Evolutionary conservation across 2,113 vertebrate genomes (phyloP), one percentile per base, ranked within the genome.

Genomic region (Sylvietta virens): DNA sequence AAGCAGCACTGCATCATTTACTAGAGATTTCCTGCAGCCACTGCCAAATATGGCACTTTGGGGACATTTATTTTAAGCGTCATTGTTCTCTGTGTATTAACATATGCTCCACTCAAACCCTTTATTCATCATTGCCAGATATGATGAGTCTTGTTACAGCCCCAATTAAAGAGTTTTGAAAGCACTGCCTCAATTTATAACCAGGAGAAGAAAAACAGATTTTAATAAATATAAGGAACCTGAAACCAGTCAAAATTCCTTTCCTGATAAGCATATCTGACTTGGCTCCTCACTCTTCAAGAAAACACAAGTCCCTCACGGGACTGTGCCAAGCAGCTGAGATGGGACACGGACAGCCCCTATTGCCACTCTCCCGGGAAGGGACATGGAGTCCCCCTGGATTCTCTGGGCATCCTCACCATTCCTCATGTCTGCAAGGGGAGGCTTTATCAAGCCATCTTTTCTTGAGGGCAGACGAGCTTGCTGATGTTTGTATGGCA

Each of bases 81-180:
- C 78, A 83, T 73, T 84, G 66, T 93, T 91, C 90, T 80, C 51
- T 69, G 67, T 67, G 71, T 79, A 88, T 92, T 90, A 88, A 61
- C 92, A 70, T 91, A 86, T 50, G 83, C 81, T 90, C 78, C 71
- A 91, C 93, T 79, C 91, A 88, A 94, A 86, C 37, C 39, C 73
- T 74, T 91, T 73, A 78, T 81, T 74, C 88, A 51, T 88, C 93
- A 66, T 33, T 79, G 67, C 90, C 77, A 91, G 67, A 54, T 69
- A 86, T 4, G 58, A 95, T 57, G 50, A 88, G 57, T 78, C 83
- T 93, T 79, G 48, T 89, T 74, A 74, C 37, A 72, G 69, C 47
- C 84, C 61, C 67, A 92, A 95, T 95, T 86, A 94, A 72, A 65
- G 24, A 76, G 40, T 58, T 71, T 64, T 79, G 65, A 88, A 94